Percentiles rank a stretch among this genome's conserved stretches.
These are phyloP conservation scores for Napeogenes sylphis DNA, from an alignment of 2,888 invertebrate species.

Conservation along the genomic window DNA sequence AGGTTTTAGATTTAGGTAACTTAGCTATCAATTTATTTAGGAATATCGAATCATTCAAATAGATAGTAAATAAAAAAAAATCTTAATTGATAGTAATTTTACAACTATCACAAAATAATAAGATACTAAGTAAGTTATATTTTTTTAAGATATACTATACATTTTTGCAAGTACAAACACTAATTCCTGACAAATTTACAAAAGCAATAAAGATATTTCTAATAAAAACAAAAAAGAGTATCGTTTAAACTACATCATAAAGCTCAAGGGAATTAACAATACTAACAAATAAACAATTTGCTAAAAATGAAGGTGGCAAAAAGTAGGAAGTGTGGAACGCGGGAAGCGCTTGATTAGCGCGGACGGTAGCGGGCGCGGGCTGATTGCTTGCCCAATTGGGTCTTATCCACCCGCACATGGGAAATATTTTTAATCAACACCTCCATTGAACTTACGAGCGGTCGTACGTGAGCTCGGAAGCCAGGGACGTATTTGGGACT, in stretches of 20 bases:
- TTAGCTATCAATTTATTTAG: no score
- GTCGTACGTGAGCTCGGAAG: constrained; percentile 71
- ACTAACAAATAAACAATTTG: constrained; percentile 17
- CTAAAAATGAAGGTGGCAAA: constrained; percentile 19
- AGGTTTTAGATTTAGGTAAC: no score
- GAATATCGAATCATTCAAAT: no score
- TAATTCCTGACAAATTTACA: no score
- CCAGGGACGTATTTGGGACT: constrained; percentile 55
- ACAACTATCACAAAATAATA: no score
- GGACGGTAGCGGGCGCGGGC: constrained; percentile 51
- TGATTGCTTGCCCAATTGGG: constrained; percentile 78
- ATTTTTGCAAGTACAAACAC: no score
- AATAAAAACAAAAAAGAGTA: neutral
- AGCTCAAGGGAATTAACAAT: constrained; percentile 8
- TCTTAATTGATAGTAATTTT: no score
- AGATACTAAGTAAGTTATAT: no score
- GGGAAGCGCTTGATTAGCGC: constrained; percentile 67
- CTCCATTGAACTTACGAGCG: constrained; percentile 79
- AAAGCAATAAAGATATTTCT: no score
- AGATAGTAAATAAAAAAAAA: no score
- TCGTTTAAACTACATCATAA: neutral
- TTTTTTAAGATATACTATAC: no score
- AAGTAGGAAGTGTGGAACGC: constrained; percentile 35
- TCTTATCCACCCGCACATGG: constrained; percentile 78
- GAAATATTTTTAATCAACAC: constrained; percentile 80